Percentiles rank a stretch among this genome's conserved stretches.
phyloP scores from a whole-genome alignment of 2,797 vertebrate genomes.

The Pagetopsis macropterus region DNA sequence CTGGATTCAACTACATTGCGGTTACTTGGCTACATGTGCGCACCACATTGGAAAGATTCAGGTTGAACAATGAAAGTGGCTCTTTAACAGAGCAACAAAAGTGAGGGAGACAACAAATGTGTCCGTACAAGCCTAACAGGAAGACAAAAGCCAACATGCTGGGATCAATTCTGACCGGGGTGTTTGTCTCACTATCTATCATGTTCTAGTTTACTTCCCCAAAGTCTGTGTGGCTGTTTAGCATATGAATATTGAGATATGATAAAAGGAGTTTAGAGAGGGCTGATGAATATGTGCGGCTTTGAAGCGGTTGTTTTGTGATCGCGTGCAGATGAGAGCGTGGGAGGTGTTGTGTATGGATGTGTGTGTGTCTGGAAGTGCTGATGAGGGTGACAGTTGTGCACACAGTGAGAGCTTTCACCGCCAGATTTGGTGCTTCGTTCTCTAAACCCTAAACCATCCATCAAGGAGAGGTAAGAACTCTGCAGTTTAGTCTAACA shows the following conservation, averaged over 20 bases:
- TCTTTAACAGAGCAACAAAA: neutral
- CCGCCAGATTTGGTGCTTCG: constrained; percentile 61
- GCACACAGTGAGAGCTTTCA: constrained; percentile 64
- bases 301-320: constrained; percentile 77
- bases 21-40: neutral
- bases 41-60: constrained; percentile 8
- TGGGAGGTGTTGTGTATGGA: constrained; percentile 65
- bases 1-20: constrained; percentile 19
- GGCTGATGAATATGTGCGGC: constrained; percentile 75
- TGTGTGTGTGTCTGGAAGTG: constrained; percentile 38
- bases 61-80: neutral
- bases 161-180: constrained; percentile 13
- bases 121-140: neutral
- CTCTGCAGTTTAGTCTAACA: constrained; percentile 20
- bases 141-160: constrained; percentile 7
- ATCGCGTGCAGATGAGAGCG: constrained; percentile 78
- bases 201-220: constrained; percentile 31
- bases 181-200: constrained; percentile 24
- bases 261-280: constrained; percentile 72
- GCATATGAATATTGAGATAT: constrained; percentile 72
- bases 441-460: constrained; percentile 45
- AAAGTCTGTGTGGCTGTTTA: constrained; percentile 59
- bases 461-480: constrained; percentile 33
- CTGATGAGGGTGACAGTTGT: constrained; percentile 74
- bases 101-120: neutral